Conservation (phyloP, 1,140 invertebrate species). For the Penaeus japonicus region DNA sequence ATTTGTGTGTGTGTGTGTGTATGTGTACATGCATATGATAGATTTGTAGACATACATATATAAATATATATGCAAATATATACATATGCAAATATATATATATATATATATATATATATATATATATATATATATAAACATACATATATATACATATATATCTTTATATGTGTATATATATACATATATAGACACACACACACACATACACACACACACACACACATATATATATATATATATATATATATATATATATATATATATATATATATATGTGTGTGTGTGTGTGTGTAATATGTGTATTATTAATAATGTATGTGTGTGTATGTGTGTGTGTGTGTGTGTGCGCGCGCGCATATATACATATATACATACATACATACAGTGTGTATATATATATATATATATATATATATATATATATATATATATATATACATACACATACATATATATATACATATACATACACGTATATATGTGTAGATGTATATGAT, state of each 20-base stretch:
- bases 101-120: background rate
- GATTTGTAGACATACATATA: background rate
- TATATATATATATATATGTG: background rate
- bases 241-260: slow-evolving; percentile 6
- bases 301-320: background rate
- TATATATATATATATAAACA: background rate
- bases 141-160: background rate
- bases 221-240: background rate
- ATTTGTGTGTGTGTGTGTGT: background rate
- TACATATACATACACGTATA: background rate
- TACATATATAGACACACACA: background rate
- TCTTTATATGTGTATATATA: background rate
- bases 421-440: background rate
- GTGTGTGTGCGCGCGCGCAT: background rate
- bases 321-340: background rate
- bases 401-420: background rate
- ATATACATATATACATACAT: background rate
- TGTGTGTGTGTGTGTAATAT: background rate
- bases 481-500: background rate
- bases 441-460: background rate
- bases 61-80: background rate
- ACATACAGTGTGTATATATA: background rate
- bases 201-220: background rate
- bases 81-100: background rate
- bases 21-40: background rate